A percentile compares a stretch with the other conserved stretches of the same genome.
Conservation (phyloP, 1,140 invertebrate genomes). For the Drosophila melanica region DNA sequence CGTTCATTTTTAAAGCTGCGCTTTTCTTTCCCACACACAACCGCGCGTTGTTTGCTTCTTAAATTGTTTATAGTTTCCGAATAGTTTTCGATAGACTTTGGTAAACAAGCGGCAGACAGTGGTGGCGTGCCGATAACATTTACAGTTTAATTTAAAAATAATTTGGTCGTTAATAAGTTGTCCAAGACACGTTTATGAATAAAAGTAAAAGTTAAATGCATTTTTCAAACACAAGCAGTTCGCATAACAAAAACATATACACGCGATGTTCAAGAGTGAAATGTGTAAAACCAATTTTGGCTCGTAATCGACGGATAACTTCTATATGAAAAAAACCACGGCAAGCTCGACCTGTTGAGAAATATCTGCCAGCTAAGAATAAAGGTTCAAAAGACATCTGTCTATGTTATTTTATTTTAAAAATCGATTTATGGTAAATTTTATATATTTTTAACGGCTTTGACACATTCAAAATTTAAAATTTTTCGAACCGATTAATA, state of each 20-base stretch:
- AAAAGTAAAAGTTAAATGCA: background rate
- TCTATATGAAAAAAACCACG: too few species aligned
- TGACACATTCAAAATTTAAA: background rate
- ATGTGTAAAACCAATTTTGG: too few species aligned
- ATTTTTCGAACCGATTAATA: background rate
- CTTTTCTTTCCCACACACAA: constrained; percentile 17
- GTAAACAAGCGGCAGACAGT: background rate
- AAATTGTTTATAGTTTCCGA: constrained; percentile 18
- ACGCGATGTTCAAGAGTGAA: too few species aligned
- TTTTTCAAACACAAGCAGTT: background rate
- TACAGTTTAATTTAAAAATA: background rate
- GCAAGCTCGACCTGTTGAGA: too few species aligned
- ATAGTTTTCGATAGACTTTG: constrained; percentile 21
- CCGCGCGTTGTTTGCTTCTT: constrained; percentile 38
- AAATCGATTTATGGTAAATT: too few species aligned
- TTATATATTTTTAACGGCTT: background rate
- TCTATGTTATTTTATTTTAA: too few species aligned
- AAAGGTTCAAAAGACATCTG: too few species aligned
- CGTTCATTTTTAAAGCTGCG: constrained; percentile 45
- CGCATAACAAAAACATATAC: too few species aligned
- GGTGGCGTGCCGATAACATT: constrained; percentile 20
- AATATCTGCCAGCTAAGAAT: too few species aligned
- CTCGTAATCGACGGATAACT: too few species aligned
- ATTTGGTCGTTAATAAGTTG: background rate
- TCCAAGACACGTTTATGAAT: background rate